Conservation (phyloP, 2,797 vertebrate genomes). For the Furcifer pardalis region DNA sequence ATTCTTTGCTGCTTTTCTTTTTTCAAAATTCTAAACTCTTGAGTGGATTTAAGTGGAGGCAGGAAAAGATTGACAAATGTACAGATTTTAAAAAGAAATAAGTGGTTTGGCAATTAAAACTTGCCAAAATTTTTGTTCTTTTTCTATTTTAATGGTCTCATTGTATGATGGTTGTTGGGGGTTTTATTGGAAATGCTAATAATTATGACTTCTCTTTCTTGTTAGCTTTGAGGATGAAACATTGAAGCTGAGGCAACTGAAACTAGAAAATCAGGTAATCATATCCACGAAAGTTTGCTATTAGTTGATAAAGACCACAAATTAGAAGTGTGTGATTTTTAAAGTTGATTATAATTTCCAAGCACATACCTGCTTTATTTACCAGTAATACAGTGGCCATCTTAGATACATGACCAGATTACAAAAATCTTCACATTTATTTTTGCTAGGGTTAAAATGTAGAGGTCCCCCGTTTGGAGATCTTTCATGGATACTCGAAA, state of each 20-base stretch:
- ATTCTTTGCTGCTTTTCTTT: too few relatives aligned
- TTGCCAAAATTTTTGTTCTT: not conserved
- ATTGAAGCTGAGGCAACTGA: slow-evolving; percentile 89
- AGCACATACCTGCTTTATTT: too few relatives aligned
- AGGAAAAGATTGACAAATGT: not conserved
- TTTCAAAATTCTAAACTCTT: not conserved
- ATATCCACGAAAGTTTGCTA: too few relatives aligned
- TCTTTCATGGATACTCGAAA: too few relatives aligned
- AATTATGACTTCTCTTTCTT: slow-evolving; percentile 51
- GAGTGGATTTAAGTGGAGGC: not conserved
- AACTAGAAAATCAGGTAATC: slow-evolving; percentile 93
- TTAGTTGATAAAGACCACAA: too few relatives aligned
- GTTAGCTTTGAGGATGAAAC: slow-evolving; percentile 89
- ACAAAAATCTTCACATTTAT: too few relatives aligned
- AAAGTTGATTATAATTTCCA: too few relatives aligned
- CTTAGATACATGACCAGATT: too few relatives aligned
- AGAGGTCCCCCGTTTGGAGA: too few relatives aligned
- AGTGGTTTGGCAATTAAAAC: not conserved
- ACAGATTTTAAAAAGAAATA: rapidly evolving
- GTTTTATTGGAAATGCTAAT: slow-evolving; percentile 8
- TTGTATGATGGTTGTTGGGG: not conserved
- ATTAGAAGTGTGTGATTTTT: too few relatives aligned
- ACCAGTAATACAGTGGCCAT: too few relatives aligned
- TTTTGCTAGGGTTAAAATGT: too few relatives aligned
- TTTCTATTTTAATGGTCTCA: not conserved